A percentile compares a stretch with the other conserved stretches of the same genome.
Evolutionary conservation across 1,140 invertebrate genomes (phyloP).

Genomic region (Drosophila teissieri): DNA sequence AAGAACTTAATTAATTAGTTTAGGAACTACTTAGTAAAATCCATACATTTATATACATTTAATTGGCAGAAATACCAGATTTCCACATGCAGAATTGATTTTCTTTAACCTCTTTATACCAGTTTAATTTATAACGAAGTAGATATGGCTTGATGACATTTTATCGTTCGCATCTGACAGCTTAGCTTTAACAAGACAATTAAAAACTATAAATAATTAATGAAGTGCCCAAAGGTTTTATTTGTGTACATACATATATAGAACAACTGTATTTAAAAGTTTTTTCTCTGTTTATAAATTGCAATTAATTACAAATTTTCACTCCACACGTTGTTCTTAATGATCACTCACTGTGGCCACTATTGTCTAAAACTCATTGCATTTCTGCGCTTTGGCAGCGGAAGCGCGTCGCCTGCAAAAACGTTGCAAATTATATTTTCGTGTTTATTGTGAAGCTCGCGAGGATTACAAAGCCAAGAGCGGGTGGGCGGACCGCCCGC

Average conservation of each 20-base stretch:
- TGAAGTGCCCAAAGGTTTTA: background rate
- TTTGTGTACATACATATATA: no score
- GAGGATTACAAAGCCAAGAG: slow-evolving; percentile 64
- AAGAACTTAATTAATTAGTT: no score
- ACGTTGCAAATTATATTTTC: slow-evolving; percentile 81
- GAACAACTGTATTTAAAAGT: background rate
- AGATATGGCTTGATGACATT: background rate
- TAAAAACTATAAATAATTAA: background rate
- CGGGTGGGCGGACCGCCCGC: slow-evolving; percentile 15
- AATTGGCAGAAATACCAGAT: background rate
- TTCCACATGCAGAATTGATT: no score
- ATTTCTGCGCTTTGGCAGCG: slow-evolving; percentile 43
- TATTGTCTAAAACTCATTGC: slow-evolving; percentile 57
- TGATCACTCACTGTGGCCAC: slow-evolving; percentile 13
- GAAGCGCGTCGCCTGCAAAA: slow-evolving; percentile 58
- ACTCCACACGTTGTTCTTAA: background rate
- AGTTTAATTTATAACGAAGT: background rate
- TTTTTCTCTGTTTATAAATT: no score
- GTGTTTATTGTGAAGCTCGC: slow-evolving; percentile 81
- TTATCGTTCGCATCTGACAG: background rate
- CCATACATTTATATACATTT: no score
- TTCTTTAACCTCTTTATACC: no score
- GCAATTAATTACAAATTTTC: background rate
- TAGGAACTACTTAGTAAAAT: no score
- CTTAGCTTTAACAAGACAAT: slow-evolving; percentile 1